Base-by-base conservation (phyloP, 53 echinoderm and acorn worm species). In the Antedon mediterranea region DNA sequence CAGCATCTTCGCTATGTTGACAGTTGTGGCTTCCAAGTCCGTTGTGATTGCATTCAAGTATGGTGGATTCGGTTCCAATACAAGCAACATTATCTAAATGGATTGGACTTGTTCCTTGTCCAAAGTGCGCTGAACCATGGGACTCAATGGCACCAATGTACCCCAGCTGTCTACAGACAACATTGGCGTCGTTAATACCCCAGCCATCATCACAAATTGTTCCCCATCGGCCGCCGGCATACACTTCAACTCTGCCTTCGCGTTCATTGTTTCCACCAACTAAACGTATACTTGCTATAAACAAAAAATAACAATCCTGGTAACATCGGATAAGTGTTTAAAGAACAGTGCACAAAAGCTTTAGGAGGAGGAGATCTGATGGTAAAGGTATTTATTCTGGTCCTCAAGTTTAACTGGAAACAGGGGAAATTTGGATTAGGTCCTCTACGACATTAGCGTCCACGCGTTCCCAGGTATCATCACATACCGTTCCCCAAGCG, bases 161-260 rank as follows among this genome's bases (percentile, higher is more conserved):
- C 7, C 57, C 57, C 4, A 76, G 34, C 34, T 76, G 76, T 28
- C 34, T 32, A n/a, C 76, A 76, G 4, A 34, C 32, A 28, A 76
- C 76, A 3, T 76, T 33, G 4, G 76, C 76, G 8, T 32, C 76
- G 5, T 27, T 26, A 20, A 76, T 33, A 33, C 34, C 76, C 76
- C 76, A 76, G 26, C 32, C 23, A 76, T 76, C 76, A 76, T 31
- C 28, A 76, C 76, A 76, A 7, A 76, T 34, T 20, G 76, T 76
- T 4, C 76, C 76, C 76, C 76, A 76, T 13, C 34, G 32, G 26
- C 76, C 76, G 33, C 8, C 76, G 3, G 4, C 23, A 34, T 7
- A 76, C 23, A 57, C 57, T 26, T 57, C 57, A 11, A 57, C 57
- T 18, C 57, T 57, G 11, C 57, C 57, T 23, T 57, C 57, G 23